These are phyloP conservation scores for Oxyruncus cristatus DNA, from an alignment of 2,113 vertebrate species.

Conservation along the genomic window DNA sequence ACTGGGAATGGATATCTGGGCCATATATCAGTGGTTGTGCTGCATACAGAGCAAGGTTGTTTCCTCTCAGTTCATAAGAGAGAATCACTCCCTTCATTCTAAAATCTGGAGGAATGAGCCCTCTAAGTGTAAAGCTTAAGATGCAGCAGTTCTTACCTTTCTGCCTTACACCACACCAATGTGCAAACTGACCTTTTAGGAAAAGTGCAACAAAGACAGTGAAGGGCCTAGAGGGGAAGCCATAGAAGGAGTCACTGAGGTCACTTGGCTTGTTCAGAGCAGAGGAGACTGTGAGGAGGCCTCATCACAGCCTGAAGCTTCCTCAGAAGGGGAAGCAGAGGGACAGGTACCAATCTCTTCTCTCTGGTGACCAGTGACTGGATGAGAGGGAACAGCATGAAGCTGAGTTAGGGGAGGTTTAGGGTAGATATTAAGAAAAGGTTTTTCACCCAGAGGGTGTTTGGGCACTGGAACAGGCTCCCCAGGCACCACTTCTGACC, in stretches of 20 bases:
- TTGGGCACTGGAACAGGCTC: neutral
- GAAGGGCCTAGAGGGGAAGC: neutral
- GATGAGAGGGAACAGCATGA: neutral
- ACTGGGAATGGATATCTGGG: neutral
- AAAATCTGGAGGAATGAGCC: neutral
- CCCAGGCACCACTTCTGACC: neutral
- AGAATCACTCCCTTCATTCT: neutral
- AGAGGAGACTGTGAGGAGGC: neutral
- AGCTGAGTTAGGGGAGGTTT: neutral
- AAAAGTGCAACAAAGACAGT: neutral
- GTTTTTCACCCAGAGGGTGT: rapidly evolving
- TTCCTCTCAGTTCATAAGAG: neutral
- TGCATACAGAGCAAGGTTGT: neutral
- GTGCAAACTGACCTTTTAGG: neutral
- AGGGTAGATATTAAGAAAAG: neutral
- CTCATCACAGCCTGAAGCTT: neutral
- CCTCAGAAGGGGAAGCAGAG: rapidly evolving
- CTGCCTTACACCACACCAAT: neutral
- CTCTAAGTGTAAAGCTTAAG: neutral
- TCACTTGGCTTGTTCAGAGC: neutral
- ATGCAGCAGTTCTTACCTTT: neutral
- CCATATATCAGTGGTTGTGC: rapidly evolving
- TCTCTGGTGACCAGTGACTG: neutral
- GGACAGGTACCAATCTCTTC: neutral
- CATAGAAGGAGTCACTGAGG: rapidly evolving